Evolutionary conservation across 30 jellyfish, hydroid and myxozoan species (phyloP).

Genomic region (Chrysaora quinquecirrha): DNA sequence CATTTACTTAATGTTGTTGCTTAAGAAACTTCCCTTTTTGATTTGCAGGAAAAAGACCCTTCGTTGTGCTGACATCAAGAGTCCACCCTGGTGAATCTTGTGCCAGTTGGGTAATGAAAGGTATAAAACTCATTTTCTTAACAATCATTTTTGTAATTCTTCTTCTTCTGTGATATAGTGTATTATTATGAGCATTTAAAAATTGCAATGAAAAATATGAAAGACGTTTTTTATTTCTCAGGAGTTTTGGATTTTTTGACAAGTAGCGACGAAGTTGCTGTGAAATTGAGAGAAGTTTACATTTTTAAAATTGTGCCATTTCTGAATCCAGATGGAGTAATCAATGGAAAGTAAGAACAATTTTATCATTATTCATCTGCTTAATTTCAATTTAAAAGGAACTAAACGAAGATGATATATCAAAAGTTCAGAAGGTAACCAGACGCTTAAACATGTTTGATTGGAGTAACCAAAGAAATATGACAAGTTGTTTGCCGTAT

Average conservation of each 20-base stretch:
- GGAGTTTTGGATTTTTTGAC: constrained; percentile 85
- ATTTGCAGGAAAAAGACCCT: constrained; percentile 76
- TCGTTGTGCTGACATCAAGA: constrained; percentile 85
- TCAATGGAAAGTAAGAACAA: constrained; percentile 97
- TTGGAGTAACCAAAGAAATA: no score
- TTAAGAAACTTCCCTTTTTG: no score
- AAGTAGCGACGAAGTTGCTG: constrained; percentile 69
- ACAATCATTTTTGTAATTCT: neutral
- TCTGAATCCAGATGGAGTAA: constrained; percentile 97
- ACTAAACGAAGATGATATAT: no score
- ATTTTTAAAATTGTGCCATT: constrained; percentile 91
- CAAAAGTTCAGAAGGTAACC: no score
- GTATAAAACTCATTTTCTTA: constrained; percentile 2
- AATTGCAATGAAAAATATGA: no score
- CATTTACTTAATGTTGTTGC: no score
- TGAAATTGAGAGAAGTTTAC: constrained; percentile 59
- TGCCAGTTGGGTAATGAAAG: constrained; percentile 98
- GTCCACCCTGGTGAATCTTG: constrained; percentile 98
- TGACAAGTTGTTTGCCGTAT: no score
- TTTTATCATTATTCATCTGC: neutral
- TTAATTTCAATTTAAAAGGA: neutral
- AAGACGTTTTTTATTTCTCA: neutral
- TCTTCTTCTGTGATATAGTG: neutral
- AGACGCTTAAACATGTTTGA: no score
- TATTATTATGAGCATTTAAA: no score